Evolutionary conservation across 2,113 vertebrate genomes (phyloP).

Genomic region (Helogale parvula): DNA sequence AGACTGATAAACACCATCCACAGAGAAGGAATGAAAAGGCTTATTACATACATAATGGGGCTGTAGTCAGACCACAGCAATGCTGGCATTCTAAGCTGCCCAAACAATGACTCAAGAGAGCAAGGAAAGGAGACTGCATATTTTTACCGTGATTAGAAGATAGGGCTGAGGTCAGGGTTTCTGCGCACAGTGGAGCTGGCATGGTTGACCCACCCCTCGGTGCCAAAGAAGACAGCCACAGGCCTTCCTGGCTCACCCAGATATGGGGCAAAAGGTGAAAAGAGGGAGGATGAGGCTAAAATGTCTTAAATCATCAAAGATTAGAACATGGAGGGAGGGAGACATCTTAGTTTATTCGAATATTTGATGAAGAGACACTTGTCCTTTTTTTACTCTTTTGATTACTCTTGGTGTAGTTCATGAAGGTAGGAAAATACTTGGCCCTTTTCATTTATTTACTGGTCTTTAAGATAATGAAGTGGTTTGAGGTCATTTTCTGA

Average conservation of each 20-base stretch:
- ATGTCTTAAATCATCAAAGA: neutral
- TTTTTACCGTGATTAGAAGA: neutral
- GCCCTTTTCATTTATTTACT: neutral
- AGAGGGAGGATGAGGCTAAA: neutral
- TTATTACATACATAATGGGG: neutral
- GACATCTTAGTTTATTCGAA: neutral
- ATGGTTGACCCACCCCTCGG: neutral
- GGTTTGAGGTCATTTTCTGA: neutral
- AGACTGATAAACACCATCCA: neutral
- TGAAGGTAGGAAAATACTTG: neutral
- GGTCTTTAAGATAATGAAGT: neutral
- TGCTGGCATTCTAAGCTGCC: neutral
- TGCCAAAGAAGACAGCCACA: neutral
- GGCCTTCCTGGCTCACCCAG: neutral
- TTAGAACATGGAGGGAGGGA: neutral
- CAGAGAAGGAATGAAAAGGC: neutral
- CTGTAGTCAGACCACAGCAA: neutral
- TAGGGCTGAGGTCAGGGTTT: neutral
- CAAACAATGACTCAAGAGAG: neutral
- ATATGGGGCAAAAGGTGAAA: neutral
- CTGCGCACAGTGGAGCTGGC: neutral
- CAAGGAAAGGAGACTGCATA: neutral
- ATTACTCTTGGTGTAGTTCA: neutral
- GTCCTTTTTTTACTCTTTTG: neutral
- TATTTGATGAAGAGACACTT: neutral